A percentile compares a stretch with the other conserved stretches of the same genome.
Conservation (phyloP, 2,113 vertebrate species). For the Argyrosomus japonicus region DNA sequence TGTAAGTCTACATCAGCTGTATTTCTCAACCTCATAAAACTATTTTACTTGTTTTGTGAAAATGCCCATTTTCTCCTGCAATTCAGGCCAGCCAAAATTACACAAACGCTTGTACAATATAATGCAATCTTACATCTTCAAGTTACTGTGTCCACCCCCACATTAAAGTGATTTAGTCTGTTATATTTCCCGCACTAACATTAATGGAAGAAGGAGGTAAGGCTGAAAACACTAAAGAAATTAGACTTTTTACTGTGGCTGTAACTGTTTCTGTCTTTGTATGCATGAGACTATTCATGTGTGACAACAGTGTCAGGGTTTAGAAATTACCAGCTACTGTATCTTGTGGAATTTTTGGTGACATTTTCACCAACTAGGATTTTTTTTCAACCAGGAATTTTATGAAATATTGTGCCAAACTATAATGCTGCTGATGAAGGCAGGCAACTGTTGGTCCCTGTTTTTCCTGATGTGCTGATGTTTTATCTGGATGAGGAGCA, state of each 20-base stretch:
- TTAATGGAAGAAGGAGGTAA: neutral
- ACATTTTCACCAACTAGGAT: neutral
- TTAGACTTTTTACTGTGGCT: neutral
- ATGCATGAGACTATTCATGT: neutral
- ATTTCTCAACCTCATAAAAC: slow-evolving; percentile 7
- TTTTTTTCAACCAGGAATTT: neutral
- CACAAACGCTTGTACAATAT: slow-evolving; percentile 11
- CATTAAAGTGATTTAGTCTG: slow-evolving; percentile 16
- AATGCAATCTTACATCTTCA: slow-evolving; percentile 1
- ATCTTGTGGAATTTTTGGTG: neutral
- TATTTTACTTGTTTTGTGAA: neutral
- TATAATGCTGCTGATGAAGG: neutral
- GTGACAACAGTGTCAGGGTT: neutral
- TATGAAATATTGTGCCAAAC: neutral
- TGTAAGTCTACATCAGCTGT: neutral
- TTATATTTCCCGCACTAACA: neutral
- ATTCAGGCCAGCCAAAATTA: slow-evolving; percentile 10
- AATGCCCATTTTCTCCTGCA: neutral
- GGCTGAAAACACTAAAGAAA: neutral
- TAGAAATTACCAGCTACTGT: neutral
- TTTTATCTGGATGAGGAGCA: neutral
- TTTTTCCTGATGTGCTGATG: neutral
- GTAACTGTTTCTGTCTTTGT: neutral
- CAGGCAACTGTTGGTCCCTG: neutral
- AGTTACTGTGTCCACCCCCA: neutral